These are phyloP conservation scores for Rhinatrema bivittatum DNA, from an alignment of 2,797 vertebrate species.

Conservation along the genomic window DNA sequence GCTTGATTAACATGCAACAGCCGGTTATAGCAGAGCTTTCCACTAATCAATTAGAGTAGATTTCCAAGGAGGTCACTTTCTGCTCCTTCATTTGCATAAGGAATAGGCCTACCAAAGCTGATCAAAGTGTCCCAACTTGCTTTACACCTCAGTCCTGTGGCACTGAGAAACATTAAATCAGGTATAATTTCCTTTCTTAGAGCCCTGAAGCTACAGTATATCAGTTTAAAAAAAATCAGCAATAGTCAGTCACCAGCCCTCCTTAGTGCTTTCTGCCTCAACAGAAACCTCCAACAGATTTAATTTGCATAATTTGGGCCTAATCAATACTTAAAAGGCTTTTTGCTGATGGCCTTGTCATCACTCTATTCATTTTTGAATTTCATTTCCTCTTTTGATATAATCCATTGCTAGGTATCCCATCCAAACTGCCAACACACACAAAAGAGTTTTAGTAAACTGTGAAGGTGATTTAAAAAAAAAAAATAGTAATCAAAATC, in stretches of 20 bases:
- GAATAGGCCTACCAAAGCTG: constrained; percentile 3
- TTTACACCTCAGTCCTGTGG: not conserved
- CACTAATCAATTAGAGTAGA: constrained; percentile 51
- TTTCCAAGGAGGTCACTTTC: constrained; percentile 48
- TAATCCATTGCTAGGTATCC: constrained; percentile 32
- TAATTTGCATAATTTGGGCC: not conserved
- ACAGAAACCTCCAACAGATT: not conserved
- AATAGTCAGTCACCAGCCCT: constrained; percentile 4
- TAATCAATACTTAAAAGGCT: constrained; percentile 21
- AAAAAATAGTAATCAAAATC: constrained; percentile 39
- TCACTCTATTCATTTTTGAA: not conserved
- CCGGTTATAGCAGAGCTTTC: constrained; percentile 56
- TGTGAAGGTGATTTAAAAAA: constrained; percentile 31
- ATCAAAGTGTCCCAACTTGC: constrained; percentile 2
- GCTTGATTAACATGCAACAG: constrained; percentile 59
- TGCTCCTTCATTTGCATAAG: constrained; percentile 48
- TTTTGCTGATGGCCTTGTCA: constrained; percentile 25
- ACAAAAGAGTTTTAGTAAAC: constrained; percentile 45
- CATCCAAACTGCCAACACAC: constrained; percentile 36
- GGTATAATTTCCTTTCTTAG: too few relatives aligned
- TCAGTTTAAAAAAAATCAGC: too few relatives aligned
- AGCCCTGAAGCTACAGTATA: too few relatives aligned
- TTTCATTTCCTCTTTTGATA: constrained; percentile 25
- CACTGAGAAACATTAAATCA: not conserved
- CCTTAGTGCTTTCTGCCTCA: not conserved